Percentiles rank a stretch among this genome's conserved stretches.
phyloP scores from a whole-genome alignment of 2,113 vertebrate genomes.

The Mirza zaza region DNA sequence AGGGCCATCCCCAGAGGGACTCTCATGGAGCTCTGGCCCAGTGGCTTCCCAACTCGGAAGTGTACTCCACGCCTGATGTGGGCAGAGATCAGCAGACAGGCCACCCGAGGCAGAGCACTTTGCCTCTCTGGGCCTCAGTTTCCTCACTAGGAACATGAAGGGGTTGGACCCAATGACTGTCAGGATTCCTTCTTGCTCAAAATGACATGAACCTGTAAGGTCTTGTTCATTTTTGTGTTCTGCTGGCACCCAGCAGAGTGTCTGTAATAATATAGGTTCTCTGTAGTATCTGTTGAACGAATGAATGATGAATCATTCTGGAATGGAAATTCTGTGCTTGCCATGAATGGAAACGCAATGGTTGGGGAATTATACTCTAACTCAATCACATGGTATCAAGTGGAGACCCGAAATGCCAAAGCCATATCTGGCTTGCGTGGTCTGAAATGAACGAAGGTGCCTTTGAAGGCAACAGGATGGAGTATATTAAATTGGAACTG shows the following conservation, averaged over 20 bases:
- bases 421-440: neutral
- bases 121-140: neutral
- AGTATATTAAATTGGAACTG: neutral
- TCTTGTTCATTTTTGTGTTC: neutral
- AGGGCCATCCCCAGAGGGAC: neutral
- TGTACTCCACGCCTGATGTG: accelerated
- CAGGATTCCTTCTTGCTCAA: neutral
- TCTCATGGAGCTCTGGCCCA: neutral
- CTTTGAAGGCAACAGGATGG: neutral
- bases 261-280: neutral
- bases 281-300: neutral
- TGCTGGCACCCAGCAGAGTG: neutral
- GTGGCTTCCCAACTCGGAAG: neutral
- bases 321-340: neutral
- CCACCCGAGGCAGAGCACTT: accelerated
- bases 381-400: neutral
- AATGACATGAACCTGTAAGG: neutral
- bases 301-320: neutral
- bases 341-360: neutral
- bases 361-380: neutral
- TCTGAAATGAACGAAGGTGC: neutral
- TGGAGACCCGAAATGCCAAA: neutral
- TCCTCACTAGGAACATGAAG: neutral
- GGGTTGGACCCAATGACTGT: accelerated
- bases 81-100: neutral